A percentile compares a stretch with the other conserved stretches of the same genome.
Evolutionary conservation across 35 echinoderm and acorn worm species (phyloP).

Genomic region (Amphiura filiformis): DNA sequence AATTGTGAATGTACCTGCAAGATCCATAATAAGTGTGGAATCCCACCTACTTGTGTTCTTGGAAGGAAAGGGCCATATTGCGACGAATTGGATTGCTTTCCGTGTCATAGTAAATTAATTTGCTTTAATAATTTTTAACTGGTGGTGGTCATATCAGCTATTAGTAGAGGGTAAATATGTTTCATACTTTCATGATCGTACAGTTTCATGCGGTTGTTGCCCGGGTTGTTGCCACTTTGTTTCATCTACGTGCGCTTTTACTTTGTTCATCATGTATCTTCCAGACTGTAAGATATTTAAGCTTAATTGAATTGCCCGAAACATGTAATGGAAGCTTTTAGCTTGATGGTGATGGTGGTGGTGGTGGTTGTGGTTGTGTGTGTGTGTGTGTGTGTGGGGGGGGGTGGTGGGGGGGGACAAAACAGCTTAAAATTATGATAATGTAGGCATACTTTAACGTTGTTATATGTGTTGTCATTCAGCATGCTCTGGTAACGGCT

Average conservation of each 20-base stretch:
- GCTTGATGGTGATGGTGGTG: too few relatives aligned
- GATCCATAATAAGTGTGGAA: not conserved
- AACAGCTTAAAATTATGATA: not conserved
- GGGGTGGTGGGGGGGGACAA: not conserved
- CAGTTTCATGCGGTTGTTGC: not conserved
- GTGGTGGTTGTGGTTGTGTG: too few relatives aligned
- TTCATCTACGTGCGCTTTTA: not conserved
- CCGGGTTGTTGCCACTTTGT: not conserved
- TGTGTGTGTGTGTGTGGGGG: too few relatives aligned
- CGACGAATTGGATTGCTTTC: not conserved
- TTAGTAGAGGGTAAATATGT: too few relatives aligned
- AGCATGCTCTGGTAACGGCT: not conserved
- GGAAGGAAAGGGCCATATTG: not conserved
- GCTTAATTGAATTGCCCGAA: not conserved
- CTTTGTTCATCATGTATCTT: not conserved
- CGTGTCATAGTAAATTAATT: conserved; percentile 1
- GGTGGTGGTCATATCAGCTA: not conserved
- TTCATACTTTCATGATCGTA: too few relatives aligned
- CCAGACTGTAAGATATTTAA: not conserved
- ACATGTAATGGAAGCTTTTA: not conserved
- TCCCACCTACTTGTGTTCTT: conserved; percentile 8
- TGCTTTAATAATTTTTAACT: not conserved
- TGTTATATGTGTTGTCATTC: not conserved
- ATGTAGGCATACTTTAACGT: not conserved
- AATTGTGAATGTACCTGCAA: not conserved